Evolutionary conservation across 2,797 vertebrate species (phyloP).

Genomic region (Choloepus didactylus): DNA sequence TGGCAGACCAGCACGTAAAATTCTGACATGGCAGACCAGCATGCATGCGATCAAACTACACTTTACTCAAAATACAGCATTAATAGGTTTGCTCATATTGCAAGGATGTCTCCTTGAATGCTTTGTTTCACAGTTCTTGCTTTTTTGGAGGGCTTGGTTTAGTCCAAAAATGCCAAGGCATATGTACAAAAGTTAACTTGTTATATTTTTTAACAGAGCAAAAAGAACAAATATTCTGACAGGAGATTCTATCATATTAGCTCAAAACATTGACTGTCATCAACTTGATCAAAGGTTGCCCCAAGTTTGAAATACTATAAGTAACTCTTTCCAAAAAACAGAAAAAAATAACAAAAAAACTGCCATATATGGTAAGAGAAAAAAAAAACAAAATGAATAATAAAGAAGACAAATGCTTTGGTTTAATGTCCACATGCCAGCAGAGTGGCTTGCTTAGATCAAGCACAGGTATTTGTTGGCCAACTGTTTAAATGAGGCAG

Average conservation of each 20-base stretch:
- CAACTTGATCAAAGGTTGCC: conserved; percentile 22
- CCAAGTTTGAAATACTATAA: conserved; percentile 40
- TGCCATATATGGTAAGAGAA: neutral
- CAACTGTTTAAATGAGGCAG: neutral
- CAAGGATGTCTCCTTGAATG: conserved; percentile 67
- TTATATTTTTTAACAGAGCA: conserved; percentile 32
- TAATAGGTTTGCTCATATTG: conserved; percentile 43
- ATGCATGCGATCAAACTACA: neutral
- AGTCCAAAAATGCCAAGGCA: conserved; percentile 53
- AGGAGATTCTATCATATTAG: conserved; percentile 33
- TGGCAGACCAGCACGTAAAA: neutral
- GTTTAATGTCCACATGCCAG: neutral
- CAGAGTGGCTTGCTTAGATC: neutral
- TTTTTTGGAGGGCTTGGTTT: conserved; percentile 49
- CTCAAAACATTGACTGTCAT: conserved; percentile 27
- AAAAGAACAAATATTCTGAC: conserved; percentile 37
- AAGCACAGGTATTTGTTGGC: neutral
- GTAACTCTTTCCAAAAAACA: conserved; percentile 23
- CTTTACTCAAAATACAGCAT: conserved; percentile 52
- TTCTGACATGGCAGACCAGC: conserved; percentile 24
- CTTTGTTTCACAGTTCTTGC: conserved; percentile 60
- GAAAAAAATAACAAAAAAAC: neutral
- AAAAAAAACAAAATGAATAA: neutral
- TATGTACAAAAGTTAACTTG: conserved; percentile 58
- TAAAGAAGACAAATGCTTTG: neutral